These are phyloP conservation scores for Zelostemma sp. DNA, from an alignment of 1,140 invertebrate genomes.

Conservation along the genomic window DNA sequence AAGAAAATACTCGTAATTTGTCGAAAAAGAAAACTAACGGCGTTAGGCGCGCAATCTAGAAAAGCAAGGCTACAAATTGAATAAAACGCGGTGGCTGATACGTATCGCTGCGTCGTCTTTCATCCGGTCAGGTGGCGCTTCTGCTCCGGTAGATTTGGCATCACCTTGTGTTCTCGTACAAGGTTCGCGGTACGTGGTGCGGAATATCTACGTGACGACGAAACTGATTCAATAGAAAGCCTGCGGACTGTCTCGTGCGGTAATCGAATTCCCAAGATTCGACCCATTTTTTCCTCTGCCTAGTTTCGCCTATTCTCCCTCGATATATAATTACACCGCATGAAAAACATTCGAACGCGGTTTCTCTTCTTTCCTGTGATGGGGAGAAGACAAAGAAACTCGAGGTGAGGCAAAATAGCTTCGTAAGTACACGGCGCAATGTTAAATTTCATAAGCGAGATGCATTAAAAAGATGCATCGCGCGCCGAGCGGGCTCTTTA, in stretches of 20 bases:
- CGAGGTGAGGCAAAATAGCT: slow-evolving; percentile 19
- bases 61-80: slow-evolving; percentile 60
- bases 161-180: slow-evolving; percentile 33
- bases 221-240: slow-evolving; percentile 55
- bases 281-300: slow-evolving; percentile 38
- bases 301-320: not conserved
- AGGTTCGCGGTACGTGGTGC: slow-evolving; percentile 46
- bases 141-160: slow-evolving; percentile 23
- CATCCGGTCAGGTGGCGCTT: no score
- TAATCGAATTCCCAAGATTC: slow-evolving; percentile 53
- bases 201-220: slow-evolving; percentile 52
- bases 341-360: not conserved
- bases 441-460: slow-evolving; percentile 26
- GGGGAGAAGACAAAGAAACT: slow-evolving; percentile 8
- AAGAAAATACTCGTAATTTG: not conserved
- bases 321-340: not conserved
- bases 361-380: not conserved
- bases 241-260: slow-evolving; percentile 30
- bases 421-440: slow-evolving; percentile 14
- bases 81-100: slow-evolving; percentile 59
- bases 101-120: slow-evolving; percentile 50
- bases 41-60: slow-evolving; percentile 65
- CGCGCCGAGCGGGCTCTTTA: not conserved
- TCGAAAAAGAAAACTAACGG: slow-evolving; percentile 48
- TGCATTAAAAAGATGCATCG: slow-evolving; percentile 24